Base-by-base conservation (phyloP, 1,140 invertebrate species). In the Leptonema lineaticorne region DNA sequence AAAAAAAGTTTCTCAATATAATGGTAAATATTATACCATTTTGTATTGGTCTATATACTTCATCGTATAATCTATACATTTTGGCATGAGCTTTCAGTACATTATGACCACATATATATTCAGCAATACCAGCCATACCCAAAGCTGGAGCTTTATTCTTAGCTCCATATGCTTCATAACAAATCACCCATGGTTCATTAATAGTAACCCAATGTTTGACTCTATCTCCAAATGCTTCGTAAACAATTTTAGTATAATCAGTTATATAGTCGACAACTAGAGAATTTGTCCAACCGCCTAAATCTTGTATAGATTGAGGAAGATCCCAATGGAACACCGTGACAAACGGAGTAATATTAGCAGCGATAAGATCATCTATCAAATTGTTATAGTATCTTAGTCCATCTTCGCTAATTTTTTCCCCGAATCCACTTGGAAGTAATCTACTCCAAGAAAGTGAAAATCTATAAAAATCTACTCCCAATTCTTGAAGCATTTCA, bases 361-460 rank as follows among this genome's bases (percentile, higher is more conserved):
- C 79, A 8, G 69, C 75, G 0, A 85, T 9, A 1, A 89, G 72
- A 64, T 81, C 81, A 71, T 86, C 73, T 16, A 89, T 84, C 0
- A 89, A 68, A 50, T 83, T 80, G 65, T 84, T 84, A 74, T 89
- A 89, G 71, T 88, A 88, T 7, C 77, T 69, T 0, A 83, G 26
- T 11, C 86, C 87, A 28, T 76, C 75, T 69, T 79, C 53, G 70
- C 85, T 88, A 0, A 87, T 76, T 67, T 78, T 73, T 62, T 82
- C 77, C 0, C 76, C 69, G 24, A 78, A 80, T 4, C 86, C 85
- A 28, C 75, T 80, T 0, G 86, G 86, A 14, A 88, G 73, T n/a
- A 88, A 76, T 64, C 87, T 75, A 0, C 85, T 56, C 87, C 87
- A 88, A 3, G 84, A 84, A 67, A 88, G 78, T 1, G 88, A 89